Percentiles rank a stretch among this genome's conserved stretches.
Conservation (phyloP, 2,113 vertebrate genomes). For the Corythaixoides concolor region DNA sequence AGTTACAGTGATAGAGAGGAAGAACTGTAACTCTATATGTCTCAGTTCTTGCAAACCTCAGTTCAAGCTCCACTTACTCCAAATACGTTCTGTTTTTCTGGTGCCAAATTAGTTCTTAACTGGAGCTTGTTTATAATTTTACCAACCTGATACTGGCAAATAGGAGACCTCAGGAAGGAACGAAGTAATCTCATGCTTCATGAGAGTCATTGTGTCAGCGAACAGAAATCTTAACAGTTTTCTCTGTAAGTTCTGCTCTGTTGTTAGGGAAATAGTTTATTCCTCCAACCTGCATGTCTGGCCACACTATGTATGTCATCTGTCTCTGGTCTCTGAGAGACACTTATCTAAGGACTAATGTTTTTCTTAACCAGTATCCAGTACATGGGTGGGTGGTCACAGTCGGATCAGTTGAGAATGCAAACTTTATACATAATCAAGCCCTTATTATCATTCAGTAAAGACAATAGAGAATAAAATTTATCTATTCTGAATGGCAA, state of each 20-base stretch:
- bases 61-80: background rate
- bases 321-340: background rate
- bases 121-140: background rate
- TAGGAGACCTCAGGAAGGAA: background rate
- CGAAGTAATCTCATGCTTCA: background rate
- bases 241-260: background rate
- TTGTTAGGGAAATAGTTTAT: background rate
- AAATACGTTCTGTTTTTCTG: background rate
- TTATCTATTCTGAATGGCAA: background rate
- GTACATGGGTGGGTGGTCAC: background rate
- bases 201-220: background rate
- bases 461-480: background rate
- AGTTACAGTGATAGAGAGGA: background rate
- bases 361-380: background rate
- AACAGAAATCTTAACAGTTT: background rate
- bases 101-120: background rate
- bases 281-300: background rate
- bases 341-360: background rate
- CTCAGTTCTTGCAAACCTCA: background rate
- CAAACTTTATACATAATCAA: background rate
- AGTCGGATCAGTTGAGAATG: background rate
- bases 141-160: background rate
- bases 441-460: background rate
- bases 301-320: background rate
- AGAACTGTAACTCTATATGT: background rate